Conservation (phyloP, 2,113 vertebrate species). For the Scomber colias region DNA sequence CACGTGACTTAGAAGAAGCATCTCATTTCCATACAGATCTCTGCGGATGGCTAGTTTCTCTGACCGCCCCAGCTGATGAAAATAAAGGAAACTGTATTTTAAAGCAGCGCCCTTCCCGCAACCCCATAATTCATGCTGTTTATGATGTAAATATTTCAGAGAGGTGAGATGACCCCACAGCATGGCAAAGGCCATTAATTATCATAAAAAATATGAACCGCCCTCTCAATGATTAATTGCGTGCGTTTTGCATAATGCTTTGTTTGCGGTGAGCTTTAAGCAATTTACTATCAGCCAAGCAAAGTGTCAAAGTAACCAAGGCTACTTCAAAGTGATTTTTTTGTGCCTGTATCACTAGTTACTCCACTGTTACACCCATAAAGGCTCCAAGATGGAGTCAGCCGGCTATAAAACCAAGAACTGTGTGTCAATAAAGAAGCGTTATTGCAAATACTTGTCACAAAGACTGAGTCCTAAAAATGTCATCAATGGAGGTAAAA, state of each 20-base stretch:
- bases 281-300: conserved; percentile 67
- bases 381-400: conserved; percentile 13
- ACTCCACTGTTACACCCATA: conserved; percentile 28
- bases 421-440: background rate
- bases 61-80: conserved; percentile 62
- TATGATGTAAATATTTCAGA: conserved; percentile 82
- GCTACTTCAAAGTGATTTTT: conserved; percentile 68
- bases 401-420: background rate
- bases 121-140: conserved; percentile 81
- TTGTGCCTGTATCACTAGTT: conserved; percentile 22
- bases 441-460: background rate
- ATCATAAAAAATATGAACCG: conserved; percentile 76
- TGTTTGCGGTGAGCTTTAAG: conserved; percentile 76
- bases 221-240: conserved; percentile 76
- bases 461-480: background rate
- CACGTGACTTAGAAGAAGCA: conserved; percentile 22
- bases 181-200: conserved; percentile 81
- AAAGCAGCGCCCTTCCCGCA: conserved; percentile 63
- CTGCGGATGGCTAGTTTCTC: conserved; percentile 48
- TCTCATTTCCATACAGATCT: conserved; percentile 64
- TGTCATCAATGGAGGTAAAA: background rate
- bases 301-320: conserved; percentile 67
- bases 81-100: conserved; percentile 69
- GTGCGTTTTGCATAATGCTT: conserved; percentile 79
- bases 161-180: conserved; percentile 78